Percentiles rank a stretch among this genome's conserved stretches.
Evolutionary conservation across 92 coral and sea anemone species (phyloP).

Genomic region (Epizoanthus stellaris): DNA sequence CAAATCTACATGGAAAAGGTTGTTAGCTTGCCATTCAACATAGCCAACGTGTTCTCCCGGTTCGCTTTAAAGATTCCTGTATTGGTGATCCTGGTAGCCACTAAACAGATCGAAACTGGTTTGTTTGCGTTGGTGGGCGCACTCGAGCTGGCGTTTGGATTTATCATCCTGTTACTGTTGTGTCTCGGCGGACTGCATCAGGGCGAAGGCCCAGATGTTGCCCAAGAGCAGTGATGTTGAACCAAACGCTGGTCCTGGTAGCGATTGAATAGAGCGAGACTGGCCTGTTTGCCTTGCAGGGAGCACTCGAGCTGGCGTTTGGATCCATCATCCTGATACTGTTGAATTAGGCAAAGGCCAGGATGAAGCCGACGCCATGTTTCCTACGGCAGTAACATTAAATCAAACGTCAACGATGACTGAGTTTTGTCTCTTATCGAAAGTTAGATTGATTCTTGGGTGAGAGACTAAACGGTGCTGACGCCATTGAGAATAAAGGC

Average conservation of each 20-base stretch:
- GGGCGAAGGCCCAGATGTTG: conserved; percentile 15
- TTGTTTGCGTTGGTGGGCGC: conserved; percentile 29
- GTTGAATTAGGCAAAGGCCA: conserved; percentile 1
- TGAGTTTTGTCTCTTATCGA: too few species aligned
- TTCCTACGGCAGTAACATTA: neutral
- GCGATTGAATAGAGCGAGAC: conserved; percentile 37
- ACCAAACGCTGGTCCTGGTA: conserved; percentile 6
- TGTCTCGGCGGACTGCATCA: conserved; percentile 25
- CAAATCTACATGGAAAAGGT: conserved; percentile 51
- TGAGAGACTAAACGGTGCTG: too few species aligned
- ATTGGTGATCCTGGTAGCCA: conserved; percentile 31
- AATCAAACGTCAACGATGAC: neutral
- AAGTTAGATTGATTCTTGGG: too few species aligned
- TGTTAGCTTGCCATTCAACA: conserved; percentile 49
- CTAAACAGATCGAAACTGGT: conserved; percentile 39
- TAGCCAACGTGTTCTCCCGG: conserved; percentile 39
- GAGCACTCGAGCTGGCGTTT: conserved; percentile 9
- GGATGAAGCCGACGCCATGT: conserved; percentile 9
- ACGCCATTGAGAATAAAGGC: too few species aligned
- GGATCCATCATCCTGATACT: conserved; percentile 5
- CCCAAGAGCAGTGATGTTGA: neutral
- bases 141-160: conserved; percentile 9
- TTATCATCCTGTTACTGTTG: conserved; percentile 21
- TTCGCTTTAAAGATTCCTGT: conserved; percentile 36
- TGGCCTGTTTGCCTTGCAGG: conserved; percentile 22